Conservation (phyloP, 2,797 vertebrate genomes). For the Lemur catta region DNA sequence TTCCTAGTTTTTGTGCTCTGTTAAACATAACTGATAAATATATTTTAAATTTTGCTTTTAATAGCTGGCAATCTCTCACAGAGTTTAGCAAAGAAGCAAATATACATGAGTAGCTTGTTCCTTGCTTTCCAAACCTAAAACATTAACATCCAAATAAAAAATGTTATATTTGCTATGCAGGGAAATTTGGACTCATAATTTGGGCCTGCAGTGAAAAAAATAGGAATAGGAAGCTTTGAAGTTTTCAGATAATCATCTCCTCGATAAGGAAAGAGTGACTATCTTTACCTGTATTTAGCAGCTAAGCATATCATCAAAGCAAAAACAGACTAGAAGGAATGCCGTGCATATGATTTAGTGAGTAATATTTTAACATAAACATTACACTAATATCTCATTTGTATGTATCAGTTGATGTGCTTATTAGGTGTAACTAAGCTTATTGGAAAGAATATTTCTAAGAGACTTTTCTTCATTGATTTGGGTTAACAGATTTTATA, state of each 20-base stretch:
- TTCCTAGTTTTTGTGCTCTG: not conserved
- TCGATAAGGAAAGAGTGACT: constrained; percentile 13
- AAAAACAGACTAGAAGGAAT: constrained; percentile 1
- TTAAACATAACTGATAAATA: constrained; percentile 1
- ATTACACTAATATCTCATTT: constrained; percentile 28
- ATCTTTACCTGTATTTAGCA: constrained; percentile 8
- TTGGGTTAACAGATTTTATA: constrained; percentile 38
- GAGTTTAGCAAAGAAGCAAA: not conserved
- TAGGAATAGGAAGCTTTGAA: not conserved
- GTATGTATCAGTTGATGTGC: constrained; percentile 32
- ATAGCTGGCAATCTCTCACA: not conserved
- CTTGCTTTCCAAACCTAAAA: constrained; percentile 1
- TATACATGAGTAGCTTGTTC: not conserved
- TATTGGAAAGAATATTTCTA: constrained; percentile 38
- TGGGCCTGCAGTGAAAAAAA: not conserved
- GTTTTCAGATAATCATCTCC: constrained; percentile 42
- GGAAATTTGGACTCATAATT: not conserved
- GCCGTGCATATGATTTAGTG: not conserved
- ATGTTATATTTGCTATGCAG: not conserved
- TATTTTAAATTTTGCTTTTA: not conserved
- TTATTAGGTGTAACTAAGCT: constrained; percentile 34
- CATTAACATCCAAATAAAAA: not conserved
- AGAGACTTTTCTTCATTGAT: not conserved
- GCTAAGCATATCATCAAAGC: constrained; percentile 19
- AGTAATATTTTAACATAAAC: constrained; percentile 45